phyloP scores from a whole-genome alignment of 2,113 vertebrate species.

The Lampris megalopsis region DNA sequence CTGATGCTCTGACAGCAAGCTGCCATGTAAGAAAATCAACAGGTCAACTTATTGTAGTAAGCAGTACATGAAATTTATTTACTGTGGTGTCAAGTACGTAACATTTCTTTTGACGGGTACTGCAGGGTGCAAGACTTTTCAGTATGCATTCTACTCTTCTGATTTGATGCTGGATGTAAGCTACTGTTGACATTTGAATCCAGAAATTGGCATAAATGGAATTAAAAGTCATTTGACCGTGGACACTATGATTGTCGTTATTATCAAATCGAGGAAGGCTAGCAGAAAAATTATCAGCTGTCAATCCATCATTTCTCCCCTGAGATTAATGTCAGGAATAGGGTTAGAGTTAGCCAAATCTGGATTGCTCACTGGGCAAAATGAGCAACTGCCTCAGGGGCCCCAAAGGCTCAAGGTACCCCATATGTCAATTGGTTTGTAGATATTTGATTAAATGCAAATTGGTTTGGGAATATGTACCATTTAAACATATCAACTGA shows the following conservation, averaged over 20 bases:
- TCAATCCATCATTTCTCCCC: too few species aligned
- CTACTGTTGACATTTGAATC: slow-evolving; percentile 61
- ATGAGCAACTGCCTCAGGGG: too few species aligned
- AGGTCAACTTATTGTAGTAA: slow-evolving; percentile 33
- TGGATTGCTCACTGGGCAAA: too few species aligned
- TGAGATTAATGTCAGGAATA: too few species aligned
- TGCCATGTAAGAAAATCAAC: slow-evolving; percentile 9
- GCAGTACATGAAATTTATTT: slow-evolving; percentile 2
- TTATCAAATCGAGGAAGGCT: background rate
- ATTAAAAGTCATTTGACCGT: slow-evolving; percentile 69
- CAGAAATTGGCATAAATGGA: slow-evolving; percentile 72
- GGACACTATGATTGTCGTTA: background rate
- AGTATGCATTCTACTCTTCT: slow-evolving; percentile 41
- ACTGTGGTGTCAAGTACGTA: slow-evolving; percentile 31
- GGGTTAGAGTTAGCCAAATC: too few species aligned
- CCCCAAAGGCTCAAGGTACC: too few species aligned
- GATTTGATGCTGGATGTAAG: slow-evolving; percentile 65
- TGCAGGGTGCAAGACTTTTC: slow-evolving; percentile 32
- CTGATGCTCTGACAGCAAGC: slow-evolving; percentile 16
- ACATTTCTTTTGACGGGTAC: slow-evolving; percentile 15
- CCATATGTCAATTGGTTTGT: too few species aligned
- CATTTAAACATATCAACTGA: too few species aligned
- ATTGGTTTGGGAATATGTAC: too few species aligned
- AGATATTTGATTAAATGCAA: too few species aligned
- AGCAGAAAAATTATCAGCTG: too few species aligned